Evolutionary conservation across 2,797 vertebrate genomes (phyloP), one percentile per base, ranked within the genome.

Genomic region (Enteromius fasciolatus): DNA sequence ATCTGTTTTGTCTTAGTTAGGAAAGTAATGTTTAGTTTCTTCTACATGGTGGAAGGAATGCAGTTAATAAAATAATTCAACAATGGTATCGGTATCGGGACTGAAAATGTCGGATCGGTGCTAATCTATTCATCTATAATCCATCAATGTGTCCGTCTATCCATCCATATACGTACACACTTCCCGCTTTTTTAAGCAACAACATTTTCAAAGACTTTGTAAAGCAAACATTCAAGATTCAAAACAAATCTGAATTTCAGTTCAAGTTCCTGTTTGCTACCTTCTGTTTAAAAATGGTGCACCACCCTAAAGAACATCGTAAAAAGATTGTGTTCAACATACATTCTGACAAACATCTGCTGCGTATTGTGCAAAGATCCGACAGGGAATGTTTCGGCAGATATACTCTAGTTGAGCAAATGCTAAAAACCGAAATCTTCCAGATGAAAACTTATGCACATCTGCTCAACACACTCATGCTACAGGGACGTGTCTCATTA

Each of bases 401-500:
- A 78, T 39, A n/a, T 23, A 50, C 10, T 66, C 11, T 6, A 36
- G 18, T 10, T 72, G 15, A 72, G 25, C 9, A 72, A 54, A 73
- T n/a, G 28, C 11, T 36, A 54, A 52, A 72, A 31, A 31, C 28
- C 18, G 5, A n/a, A 14, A 76, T 28, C n/a, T 25, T 76, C 74
- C 39, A 18, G 14, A 44, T 63, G n/a, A 76, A 41, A 41, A 59
- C 18, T 0, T 48, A 61, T 46, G 57, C 75, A 63, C 39, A 76
- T 31, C 57, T 76, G 39, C 36, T 18, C 54, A 31, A 3, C 20
- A 31, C 44, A 28, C 57, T 63, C 10, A 8, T 46, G 41, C 39
- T 63, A 46, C 25, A 64, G 23, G 54, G 23, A 77, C 12, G 23
- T 12, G 39, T 77, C 75, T 77, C 57, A 33, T 77, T 77, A 44